phyloP scores from a whole-genome alignment of 1,140 invertebrate genomes.

The Diachasma alloeum region DNA sequence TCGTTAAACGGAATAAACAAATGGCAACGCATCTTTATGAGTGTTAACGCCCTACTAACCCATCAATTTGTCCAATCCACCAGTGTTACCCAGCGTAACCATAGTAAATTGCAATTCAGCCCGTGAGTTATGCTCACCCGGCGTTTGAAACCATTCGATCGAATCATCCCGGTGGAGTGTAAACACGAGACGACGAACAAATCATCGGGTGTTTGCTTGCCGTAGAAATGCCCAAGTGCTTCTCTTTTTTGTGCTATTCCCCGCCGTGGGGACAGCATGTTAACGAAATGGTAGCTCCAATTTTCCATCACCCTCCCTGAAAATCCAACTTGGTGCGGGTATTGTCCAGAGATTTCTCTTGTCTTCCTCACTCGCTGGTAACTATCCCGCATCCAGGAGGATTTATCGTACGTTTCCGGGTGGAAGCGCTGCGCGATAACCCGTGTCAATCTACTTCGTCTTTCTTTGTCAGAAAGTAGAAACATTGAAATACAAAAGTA shows the following conservation, averaged over 20 bases:
- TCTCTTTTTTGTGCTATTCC: not conserved
- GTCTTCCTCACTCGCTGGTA: not conserved
- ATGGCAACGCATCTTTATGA: not conserved
- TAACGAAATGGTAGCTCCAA: not conserved
- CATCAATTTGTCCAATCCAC: not conserved
- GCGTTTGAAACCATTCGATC: conserved; percentile 13
- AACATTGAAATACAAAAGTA: not conserved
- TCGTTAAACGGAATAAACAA: not conserved
- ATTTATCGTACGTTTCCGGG: conserved; percentile 2
- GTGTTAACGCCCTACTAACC: not conserved
- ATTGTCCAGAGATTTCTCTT: conserved; percentile 8
- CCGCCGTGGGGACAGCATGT: conserved; percentile 15
- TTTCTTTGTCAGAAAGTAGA: not conserved
- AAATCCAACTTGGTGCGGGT: not conserved
- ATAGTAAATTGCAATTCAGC: not conserved
- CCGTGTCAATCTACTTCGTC: not conserved
- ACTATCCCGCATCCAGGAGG: not conserved
- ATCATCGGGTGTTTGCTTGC: conserved; percentile 24
- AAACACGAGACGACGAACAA: conserved; percentile 36
- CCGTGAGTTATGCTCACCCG: not conserved
- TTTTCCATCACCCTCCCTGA: not conserved
- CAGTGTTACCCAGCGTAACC: not conserved
- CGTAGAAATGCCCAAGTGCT: conserved; percentile 14
- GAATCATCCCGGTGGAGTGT: conserved; percentile 28
- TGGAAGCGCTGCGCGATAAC: conserved; percentile 4